Evolutionary conservation across 2,888 invertebrate genomes (phyloP), one percentile per base, ranked within the genome.

Genomic region (Odontocerum albicorne): DNA sequence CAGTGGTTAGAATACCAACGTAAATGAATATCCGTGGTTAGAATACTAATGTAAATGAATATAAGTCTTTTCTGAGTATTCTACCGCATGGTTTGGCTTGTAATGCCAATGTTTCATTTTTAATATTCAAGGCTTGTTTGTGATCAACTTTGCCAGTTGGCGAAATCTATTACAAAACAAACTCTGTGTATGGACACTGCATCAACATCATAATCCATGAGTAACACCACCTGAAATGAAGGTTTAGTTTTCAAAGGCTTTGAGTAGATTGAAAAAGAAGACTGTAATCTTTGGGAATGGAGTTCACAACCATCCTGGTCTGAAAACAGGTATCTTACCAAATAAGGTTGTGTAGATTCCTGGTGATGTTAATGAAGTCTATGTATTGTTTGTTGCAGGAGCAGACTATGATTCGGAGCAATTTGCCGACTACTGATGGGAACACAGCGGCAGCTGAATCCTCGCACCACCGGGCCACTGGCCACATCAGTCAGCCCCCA

Each of bases 381-480:
- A n/a, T n/a, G n/a, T n/a, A n/a, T 16, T 50, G 27, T 52, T 45
- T 46, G 16, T 46, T 45, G 13, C 33, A 47, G 47, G 43, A n/a
- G 45, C 44, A 44, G 49, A 53, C 12, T 56, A 49, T 38, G 57
- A 60, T 38, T 54, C 60, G n/a, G 60, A 55, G 1, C 57, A 60
- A 35, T 60, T 60, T 55, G 57, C 57, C 6, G 60, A 60, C 27
- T 56, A 59, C 31, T 59, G 38, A 56, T 19, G 16, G 2, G 8
- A 39, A 8, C 10, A 15, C 39, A 10, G 10, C 7, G 13, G n/a
- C n/a, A n/a, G n/a, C 2, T n/a, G 35, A 16, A 35, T 7, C 13
- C 35, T 35, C 35, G n/a, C 15, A 7, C 3, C 10, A 12, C 35
- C 1, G 8, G 7, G 8, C 13, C 13, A 3, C 13, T 13, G 13